These are phyloP conservation scores for Neomicropteryx cornuta DNA, from an alignment of 1,140 invertebrate genomes.

Conservation along the genomic window DNA sequence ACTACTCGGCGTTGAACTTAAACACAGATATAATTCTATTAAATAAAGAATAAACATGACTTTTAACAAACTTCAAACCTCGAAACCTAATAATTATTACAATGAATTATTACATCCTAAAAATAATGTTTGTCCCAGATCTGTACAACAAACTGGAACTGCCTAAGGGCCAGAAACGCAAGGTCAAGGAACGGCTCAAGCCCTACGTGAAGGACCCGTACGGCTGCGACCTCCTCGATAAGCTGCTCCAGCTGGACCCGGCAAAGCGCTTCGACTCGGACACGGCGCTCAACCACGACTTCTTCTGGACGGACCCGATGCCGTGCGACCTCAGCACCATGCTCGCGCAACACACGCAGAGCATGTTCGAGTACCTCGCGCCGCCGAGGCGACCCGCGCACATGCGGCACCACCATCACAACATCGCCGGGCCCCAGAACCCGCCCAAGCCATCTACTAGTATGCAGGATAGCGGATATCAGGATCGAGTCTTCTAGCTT, in stretches of 20 bases:
- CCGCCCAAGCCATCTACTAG: constrained; percentile 39
- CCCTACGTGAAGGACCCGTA: constrained; percentile 87
- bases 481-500: constrained; percentile 61
- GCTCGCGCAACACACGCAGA: constrained; percentile 86
- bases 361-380: constrained; percentile 94
- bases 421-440: constrained; percentile 41
- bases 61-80: too few relatives aligned
- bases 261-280: constrained; percentile 85
- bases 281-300: constrained; percentile 91
- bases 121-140: too few relatives aligned
- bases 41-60: too few relatives aligned
- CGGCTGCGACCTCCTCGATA: constrained; percentile 90
- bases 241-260: constrained; percentile 85
- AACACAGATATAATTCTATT: too few relatives aligned
- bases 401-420: constrained; percentile 58
- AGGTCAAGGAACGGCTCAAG: constrained; percentile 73
- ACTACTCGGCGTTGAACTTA: too few relatives aligned
- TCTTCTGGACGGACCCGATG: constrained; percentile 97
- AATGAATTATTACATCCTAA: too few relatives aligned
- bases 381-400: constrained; percentile 64
- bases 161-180: constrained; percentile 82
- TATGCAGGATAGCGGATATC: constrained; percentile 56
- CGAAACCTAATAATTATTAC: too few relatives aligned
- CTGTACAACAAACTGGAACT: constrained; percentile 87
- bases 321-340: constrained; percentile 86